phyloP scores from a whole-genome alignment of 2,888 invertebrate species.

The Papilio protenor region DNA sequence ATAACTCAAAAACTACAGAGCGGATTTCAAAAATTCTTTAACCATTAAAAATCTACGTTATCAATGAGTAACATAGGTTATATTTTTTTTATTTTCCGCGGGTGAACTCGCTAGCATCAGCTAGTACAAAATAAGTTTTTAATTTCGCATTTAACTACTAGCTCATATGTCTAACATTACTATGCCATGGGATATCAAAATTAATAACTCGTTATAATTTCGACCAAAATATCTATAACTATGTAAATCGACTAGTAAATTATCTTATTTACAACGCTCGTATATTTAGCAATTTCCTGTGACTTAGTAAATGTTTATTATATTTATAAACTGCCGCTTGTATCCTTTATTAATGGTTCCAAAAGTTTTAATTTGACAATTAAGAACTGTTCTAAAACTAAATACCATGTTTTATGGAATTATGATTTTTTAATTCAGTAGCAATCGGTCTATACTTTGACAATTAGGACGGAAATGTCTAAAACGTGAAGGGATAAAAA shows the following conservation, averaged over 20 bases:
- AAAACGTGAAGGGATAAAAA: neutral
- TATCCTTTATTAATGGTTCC: slow-evolving; percentile 11
- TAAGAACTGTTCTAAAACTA: neutral
- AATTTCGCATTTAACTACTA: no score
- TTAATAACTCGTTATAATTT: neutral
- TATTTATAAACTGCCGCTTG: neutral
- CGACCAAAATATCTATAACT: slow-evolving; percentile 2
- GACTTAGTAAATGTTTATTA: slow-evolving; percentile 7
- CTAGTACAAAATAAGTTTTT: no score
- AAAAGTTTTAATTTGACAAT: slow-evolving; percentile 20
- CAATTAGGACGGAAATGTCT: slow-evolving; percentile 4
- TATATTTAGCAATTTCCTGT: slow-evolving; percentile 29
- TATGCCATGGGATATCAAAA: no score
- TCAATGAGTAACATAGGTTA: no score
- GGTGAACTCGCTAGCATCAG: no score
- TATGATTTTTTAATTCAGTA: neutral
- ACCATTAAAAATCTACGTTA: no score
- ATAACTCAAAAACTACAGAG: no score
- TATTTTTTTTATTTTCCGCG: no score
- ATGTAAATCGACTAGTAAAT: slow-evolving; percentile 24
- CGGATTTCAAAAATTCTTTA: no score
- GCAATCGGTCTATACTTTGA: neutral
- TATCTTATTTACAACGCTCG: neutral
- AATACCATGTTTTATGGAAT: neutral
- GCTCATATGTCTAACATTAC: no score